Conservation (phyloP, 2,888 invertebrate genomes). For the Alloscopus bannaensis region DNA sequence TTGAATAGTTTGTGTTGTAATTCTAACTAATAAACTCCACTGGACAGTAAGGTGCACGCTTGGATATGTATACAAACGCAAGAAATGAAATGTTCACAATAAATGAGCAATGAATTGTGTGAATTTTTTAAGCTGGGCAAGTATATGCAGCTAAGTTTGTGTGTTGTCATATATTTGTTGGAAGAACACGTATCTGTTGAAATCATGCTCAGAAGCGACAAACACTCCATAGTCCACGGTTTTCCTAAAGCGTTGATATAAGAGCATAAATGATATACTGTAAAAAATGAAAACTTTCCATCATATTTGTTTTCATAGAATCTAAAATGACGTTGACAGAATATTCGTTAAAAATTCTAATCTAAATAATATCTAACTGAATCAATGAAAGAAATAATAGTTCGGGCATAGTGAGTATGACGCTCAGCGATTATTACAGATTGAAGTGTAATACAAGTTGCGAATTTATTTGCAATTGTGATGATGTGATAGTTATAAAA, state of each 20-base stretch:
- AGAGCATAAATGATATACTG: constrained; percentile 22
- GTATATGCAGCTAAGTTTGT: constrained; percentile 7
- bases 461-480: constrained; percentile 62
- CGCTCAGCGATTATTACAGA: not conserved
- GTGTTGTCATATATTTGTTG: constrained; percentile 29
- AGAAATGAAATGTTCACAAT: constrained; percentile 59
- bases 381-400: constrained; percentile 19
- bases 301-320: constrained; percentile 47
- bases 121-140: constrained; percentile 54
- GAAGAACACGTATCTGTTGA: constrained; percentile 3
- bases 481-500: constrained; percentile 67
- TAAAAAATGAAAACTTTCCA: constrained; percentile 40
- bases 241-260: constrained; percentile 29
- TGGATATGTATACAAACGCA: constrained; percentile 53
- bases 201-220: constrained; percentile 23
- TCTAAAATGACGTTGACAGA: constrained; percentile 36
- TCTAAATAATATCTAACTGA: constrained; percentile 29
- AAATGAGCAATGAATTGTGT: constrained; percentile 60
- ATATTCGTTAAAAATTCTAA: no score
- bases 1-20: constrained; percentile 56
- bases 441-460: constrained; percentile 27
- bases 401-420: constrained; percentile 36
- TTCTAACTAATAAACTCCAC: constrained; percentile 40
- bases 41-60: constrained; percentile 54
- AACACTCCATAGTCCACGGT: constrained; percentile 36